phyloP scores from a whole-genome alignment of 2,797 vertebrate species.

The Ctenopoma kingsleyae region DNA sequence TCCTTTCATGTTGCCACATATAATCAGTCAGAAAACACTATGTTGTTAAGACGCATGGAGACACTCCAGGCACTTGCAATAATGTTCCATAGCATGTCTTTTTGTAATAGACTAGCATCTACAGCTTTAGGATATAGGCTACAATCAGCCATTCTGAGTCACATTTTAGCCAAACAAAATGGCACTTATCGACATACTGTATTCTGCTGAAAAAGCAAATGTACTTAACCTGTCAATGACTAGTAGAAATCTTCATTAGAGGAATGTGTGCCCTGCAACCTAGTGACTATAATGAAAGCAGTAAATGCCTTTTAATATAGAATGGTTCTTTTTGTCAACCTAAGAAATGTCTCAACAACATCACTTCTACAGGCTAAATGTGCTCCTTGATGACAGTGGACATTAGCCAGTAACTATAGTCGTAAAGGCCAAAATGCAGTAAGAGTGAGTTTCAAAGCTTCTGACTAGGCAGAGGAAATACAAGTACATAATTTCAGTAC shows the following conservation, averaged over 20 bases:
- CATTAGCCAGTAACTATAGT: neutral
- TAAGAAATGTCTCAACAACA: neutral
- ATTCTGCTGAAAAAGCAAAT: slow-evolving; percentile 62
- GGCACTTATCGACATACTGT: slow-evolving; percentile 49
- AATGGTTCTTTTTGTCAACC: slow-evolving; percentile 8
- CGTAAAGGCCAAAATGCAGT: neutral
- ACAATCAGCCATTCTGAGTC: slow-evolving; percentile 46
- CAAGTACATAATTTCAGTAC: neutral
- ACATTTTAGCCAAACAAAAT: slow-evolving; percentile 58
- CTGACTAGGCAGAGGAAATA: too few relatives aligned
- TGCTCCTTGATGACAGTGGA: slow-evolving; percentile 6
- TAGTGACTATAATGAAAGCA: slow-evolving; percentile 22
- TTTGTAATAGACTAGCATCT: slow-evolving; percentile 56
- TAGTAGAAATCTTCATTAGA: slow-evolving; percentile 44
- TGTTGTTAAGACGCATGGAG: too few relatives aligned
- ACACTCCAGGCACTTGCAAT: slow-evolving; percentile 25
- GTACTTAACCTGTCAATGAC: slow-evolving; percentile 59
- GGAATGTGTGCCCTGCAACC: slow-evolving; percentile 30
- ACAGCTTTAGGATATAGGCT: slow-evolving; percentile 46
- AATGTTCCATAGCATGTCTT: slow-evolving; percentile 27
- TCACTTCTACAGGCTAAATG: neutral
- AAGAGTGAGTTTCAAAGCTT: neutral
- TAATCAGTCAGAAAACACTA: too few relatives aligned
- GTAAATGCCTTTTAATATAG: slow-evolving; percentile 18
- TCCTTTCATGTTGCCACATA: too few relatives aligned